Base-by-base conservation (phyloP, 2,113 vertebrate genomes). In the Phasianus colchicus region DNA sequence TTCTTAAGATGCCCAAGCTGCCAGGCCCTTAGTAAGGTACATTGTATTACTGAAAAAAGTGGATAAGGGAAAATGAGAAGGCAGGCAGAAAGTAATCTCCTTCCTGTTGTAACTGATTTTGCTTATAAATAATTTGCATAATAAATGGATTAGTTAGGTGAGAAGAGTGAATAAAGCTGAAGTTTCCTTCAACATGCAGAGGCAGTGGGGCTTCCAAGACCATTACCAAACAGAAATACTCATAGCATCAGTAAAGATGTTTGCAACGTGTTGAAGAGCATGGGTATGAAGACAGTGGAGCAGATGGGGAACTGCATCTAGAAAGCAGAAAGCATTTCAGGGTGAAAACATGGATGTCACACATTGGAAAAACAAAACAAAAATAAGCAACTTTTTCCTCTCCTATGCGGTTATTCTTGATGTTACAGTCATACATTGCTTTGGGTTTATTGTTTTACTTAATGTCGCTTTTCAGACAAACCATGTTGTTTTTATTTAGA, bases 111-210 rank as follows among this genome's bases (percentile, higher is more conserved):
- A 86, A 86, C 34, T 55, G 38, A 71, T 74, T 89, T 61, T 89
- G 19, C 30, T 72, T 69, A 32, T 47, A 64, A 82, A 30, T 75
- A 78, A 64, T 89, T 67, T 81, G 25, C 58, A 11, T 72, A 72
- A 71, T 52, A 89, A 72, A 61, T 83, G 15, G 72, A 36, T 72
- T 60, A 47, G 18, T 61, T 80, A 63, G 34, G 32, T 90, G 42
- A 11, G 48, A 76, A 70, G 67, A 21, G 48, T 64, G 16, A 67
- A 38, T 71, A 74, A 89, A 91, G 40, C 65, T 55, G 42, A 76
- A 70, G 45, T 52, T n/a, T 4, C 12, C 40, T 86, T 55, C 3
- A 2, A 0, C 24, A 11, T 9, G 20, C 8, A 8, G 43, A 1
- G 3, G n/a, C n/a, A 67, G 27, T 20, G 13, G n/a, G 38, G 9